A percentile compares a stretch with the other conserved stretches of the same genome.
These are phyloP conservation scores for Heterocephalus glaber DNA, from an alignment of 2,113 vertebrate genomes.

Conservation along the genomic window DNA sequence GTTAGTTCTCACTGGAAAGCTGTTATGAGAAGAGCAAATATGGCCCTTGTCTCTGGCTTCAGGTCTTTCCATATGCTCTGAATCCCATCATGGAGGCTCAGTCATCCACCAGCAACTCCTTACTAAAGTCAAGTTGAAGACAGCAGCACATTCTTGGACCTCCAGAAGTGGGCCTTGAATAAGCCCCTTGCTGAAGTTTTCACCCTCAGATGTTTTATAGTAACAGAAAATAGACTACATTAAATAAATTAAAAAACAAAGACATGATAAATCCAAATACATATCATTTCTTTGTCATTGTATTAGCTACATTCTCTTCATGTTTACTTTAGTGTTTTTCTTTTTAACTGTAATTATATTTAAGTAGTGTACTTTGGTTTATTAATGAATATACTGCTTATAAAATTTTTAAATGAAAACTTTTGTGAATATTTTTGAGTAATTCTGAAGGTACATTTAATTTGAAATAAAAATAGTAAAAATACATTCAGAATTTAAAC, in stretches of 20 bases:
- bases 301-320: background rate
- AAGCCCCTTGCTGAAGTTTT: background rate
- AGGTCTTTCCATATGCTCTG: too few relatives aligned
- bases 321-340: too few relatives aligned
- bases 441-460: background rate
- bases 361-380: background rate
- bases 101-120: background rate
- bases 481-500: background rate
- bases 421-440: background rate
- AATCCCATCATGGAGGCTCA: background rate
- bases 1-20: background rate
- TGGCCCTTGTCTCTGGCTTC: accelerated
- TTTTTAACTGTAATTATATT: background rate
- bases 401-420: background rate
- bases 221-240: background rate
- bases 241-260: background rate
- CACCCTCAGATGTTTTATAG: background rate
- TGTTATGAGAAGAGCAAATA: background rate
- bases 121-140: too few relatives aligned
- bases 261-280: too few relatives aligned
- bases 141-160: too few relatives aligned
- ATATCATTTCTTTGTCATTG: background rate
- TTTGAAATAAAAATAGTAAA: background rate
- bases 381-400: background rate
- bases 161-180: accelerated